Evolutionary conservation across 2,888 invertebrate species (phyloP), one percentile per base, ranked within the genome.

Genomic region (Trichacis sp.): DNA sequence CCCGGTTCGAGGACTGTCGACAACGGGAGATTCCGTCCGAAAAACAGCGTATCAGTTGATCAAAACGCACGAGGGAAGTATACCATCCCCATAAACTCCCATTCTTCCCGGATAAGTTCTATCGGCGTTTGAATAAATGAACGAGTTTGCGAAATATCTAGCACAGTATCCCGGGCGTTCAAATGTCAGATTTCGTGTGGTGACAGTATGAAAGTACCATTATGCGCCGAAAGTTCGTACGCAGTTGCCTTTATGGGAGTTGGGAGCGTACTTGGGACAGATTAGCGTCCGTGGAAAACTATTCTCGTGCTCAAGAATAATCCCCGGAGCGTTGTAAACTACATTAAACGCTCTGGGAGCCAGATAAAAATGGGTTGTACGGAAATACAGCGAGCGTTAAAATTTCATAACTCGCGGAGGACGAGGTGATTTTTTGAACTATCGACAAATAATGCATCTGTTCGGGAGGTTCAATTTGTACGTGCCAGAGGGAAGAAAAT

Each of bases 1-100:
- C 53, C 71, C 57, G 50, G 64, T 45, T 75, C 73, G 75, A 69
- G 68, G 68, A 66, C 70, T 63, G 71, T 69, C 58, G 64, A 71
- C 56, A 45, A n/a, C 36, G 55, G 62, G 64, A 54, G 58, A 68
- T 68, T 56, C 45, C 43, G 24, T 38, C 18, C 55, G 52, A 14
- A 65, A 68, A 61, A 64, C 64, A 59, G 62, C 49, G 54, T 61
- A 53, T 60, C 59, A 63, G 71, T 74, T 73, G 68, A 74, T 74
- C 68, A 24, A 72, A 69, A 72, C 47, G 30, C 42, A 42, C 33
- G 24, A 43, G 43, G 55, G 59, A 38, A 17, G 49, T 14, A 48
- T 14, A 12, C 20, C 42, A 14, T 38, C 38, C 38, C 14, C 38
- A 14, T n/a, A 12, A 38, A 38, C 9, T 38, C 38, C 4, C 3